These are phyloP conservation scores for Pao palembangensis DNA, from an alignment of 2,113 vertebrate genomes.

Conservation along the genomic window DNA sequence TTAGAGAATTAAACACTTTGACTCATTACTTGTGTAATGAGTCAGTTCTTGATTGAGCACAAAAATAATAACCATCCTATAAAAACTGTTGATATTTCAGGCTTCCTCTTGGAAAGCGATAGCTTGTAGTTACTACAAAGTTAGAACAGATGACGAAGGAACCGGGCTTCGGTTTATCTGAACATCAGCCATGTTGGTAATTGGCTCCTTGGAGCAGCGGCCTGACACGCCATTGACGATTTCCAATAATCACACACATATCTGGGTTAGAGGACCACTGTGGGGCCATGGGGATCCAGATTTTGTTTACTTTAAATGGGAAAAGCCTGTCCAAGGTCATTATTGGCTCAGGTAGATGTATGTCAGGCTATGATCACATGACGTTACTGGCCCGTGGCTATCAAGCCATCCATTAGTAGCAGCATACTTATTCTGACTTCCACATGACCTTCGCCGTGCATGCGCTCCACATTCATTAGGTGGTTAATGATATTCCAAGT, in stretches of 20 bases:
- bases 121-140: slow-evolving; percentile 25
- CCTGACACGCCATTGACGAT: slow-evolving; percentile 39
- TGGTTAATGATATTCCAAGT: slow-evolving; percentile 19
- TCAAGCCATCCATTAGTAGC: slow-evolving; percentile 7
- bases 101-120: slow-evolving; percentile 34
- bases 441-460: slow-evolving; percentile 14
- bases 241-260: slow-evolving; percentile 41
- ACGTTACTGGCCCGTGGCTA: neutral
- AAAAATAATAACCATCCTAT: slow-evolving; percentile 36
- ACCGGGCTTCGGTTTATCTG: slow-evolving; percentile 30
- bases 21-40: slow-evolving; percentile 27
- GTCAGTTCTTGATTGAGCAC: slow-evolving; percentile 42
- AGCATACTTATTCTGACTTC: slow-evolving; percentile 14
- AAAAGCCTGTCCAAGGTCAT: slow-evolving; percentile 54
- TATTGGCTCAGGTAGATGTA: slow-evolving; percentile 18
- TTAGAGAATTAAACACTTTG: slow-evolving; percentile 1
- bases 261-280: slow-evolving; percentile 43
- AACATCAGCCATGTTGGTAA: slow-evolving; percentile 38
- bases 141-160: slow-evolving; percentile 16
- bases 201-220: slow-evolving; percentile 20
- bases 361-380: slow-evolving; percentile 1
- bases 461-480: slow-evolving; percentile 10
- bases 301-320: slow-evolving; percentile 26
- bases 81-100: slow-evolving; percentile 9
- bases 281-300: slow-evolving; percentile 14